Conservation (phyloP, 1,140 invertebrate species). For the Drosophila ogumai region DNA sequence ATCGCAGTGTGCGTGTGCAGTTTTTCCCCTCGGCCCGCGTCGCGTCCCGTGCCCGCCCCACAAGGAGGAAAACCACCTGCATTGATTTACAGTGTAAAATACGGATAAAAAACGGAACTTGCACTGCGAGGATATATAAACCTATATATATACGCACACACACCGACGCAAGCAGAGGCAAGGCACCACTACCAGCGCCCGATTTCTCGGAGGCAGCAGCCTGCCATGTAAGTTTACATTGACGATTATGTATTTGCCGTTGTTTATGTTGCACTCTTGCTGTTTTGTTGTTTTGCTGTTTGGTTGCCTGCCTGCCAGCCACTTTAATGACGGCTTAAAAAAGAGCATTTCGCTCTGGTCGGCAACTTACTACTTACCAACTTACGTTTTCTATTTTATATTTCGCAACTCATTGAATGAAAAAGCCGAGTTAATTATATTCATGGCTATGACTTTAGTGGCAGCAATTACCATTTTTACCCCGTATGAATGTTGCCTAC, state of each 20-base stretch:
- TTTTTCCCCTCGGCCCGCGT: conserved; percentile 14
- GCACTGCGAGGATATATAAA: conserved; percentile 52
- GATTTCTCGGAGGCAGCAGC: conserved; percentile 39
- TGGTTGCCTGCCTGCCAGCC: not conserved
- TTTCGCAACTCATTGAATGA: conserved; percentile 75
- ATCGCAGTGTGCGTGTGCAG: conserved; percentile 67
- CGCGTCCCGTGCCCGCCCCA: not conserved
- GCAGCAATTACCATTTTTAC: conserved; percentile 63
- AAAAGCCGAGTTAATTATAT: conserved; percentile 73
- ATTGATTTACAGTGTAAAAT: conserved; percentile 67
- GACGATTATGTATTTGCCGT: conserved; percentile 59
- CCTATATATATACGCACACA: conserved; percentile 24
- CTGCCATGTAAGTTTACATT: conserved; percentile 71
- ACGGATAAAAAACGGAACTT: conserved; percentile 52
- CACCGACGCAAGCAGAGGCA: conserved; percentile 21
- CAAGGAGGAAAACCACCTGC: conserved; percentile 62
- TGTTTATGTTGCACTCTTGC: conserved; percentile 53
- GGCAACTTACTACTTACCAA: conserved; percentile 57
- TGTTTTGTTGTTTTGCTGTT: conserved; percentile 6
- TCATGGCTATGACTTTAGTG: conserved; percentile 72
- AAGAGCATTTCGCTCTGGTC: conserved; percentile 63
- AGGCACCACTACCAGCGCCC: conserved; percentile 23
- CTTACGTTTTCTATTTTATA: conserved; percentile 71
- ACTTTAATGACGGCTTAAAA: conserved; percentile 43
- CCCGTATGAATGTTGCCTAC: conserved; percentile 56